Evolutionary conservation across 37 sponge, comb jelly and placozoan genomes (phyloP), one percentile per base, ranked within the genome.

Genomic region (Mnemiopsis leidyi): DNA sequence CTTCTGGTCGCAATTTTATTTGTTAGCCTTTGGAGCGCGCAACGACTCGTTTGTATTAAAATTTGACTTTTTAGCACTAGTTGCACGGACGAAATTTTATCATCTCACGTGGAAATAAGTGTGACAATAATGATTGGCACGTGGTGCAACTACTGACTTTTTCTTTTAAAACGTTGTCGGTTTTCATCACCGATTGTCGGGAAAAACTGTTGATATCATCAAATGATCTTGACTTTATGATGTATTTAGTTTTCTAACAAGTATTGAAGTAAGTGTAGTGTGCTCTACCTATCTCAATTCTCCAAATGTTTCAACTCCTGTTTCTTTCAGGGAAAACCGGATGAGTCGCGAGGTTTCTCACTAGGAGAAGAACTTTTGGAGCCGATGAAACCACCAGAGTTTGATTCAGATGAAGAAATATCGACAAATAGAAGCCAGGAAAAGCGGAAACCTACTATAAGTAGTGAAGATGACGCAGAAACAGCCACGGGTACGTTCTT

Each of bases 301-400:
- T n/a, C n/a, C n/a, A n/a, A n/a, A n/a, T n/a, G n/a, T n/a, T n/a
- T n/a, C n/a, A n/a, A n/a, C n/a, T n/a, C n/a, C n/a, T n/a, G n/a
- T n/a, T 48, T 48, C 61, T 48, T 13, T 48, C 82, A 79, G 82
- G 35, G 9, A 16, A 32, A 33, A 29, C 9, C 28, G 2, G 29
- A 25, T 20, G 73, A 69, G 21, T 28, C 28, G 2, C 7, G 28
- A 25, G 28, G 28, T 21, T 69, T 69, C n/a, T 21, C 73, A n/a
- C 9, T 69, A 25, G 73, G 73, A 28, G 28, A 79, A 29, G 82
- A 79, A 7, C 37, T 79, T 32, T 23, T 79, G 82, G 34, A 79
- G 29, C 82, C 82, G 5, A 79, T 79, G 82, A 79, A 79, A 85
- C 90, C 90, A 39, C 40, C 40, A 79, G 90, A 85, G 48, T 85